Evolutionary conservation across 2,888 invertebrate genomes (phyloP).

Genomic region (Hypercompe scribonia): DNA sequence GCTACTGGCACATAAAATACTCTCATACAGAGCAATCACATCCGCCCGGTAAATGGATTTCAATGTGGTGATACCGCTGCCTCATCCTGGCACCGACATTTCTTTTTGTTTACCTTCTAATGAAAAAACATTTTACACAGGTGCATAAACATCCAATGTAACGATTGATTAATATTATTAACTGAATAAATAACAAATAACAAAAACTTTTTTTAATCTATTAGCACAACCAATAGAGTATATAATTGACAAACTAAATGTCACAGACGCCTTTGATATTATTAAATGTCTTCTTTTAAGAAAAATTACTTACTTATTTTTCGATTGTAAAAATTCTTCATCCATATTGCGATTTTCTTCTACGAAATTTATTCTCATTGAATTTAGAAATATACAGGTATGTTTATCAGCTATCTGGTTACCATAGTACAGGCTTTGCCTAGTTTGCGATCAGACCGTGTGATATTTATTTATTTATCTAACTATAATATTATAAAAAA

Average conservation of each 20-base stretch:
- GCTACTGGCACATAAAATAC: constrained; percentile 48
- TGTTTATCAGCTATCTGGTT: too few species aligned
- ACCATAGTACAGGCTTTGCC: too few species aligned
- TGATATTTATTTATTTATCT: too few species aligned
- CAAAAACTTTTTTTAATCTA: background rate
- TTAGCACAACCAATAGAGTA: background rate
- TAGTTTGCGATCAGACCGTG: too few species aligned
- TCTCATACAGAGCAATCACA: constrained; percentile 33
- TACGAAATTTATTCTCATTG: background rate
- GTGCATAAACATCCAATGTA: background rate
- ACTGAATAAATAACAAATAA: background rate
- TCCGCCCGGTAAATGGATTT: constrained; percentile 33
- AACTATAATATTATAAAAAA: too few species aligned
- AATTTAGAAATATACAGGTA: too few species aligned
- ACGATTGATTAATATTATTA: background rate
- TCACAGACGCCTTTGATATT: background rate
- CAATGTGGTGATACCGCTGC: constrained; percentile 6
- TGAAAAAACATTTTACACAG: background rate
- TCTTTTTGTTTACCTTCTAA: background rate
- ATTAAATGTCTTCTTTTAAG: background rate
- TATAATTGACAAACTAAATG: background rate
- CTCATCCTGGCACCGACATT: background rate
- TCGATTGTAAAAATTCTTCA: background rate
- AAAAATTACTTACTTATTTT: background rate
- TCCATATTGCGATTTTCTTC: background rate